Base-by-base conservation (phyloP, 2,113 vertebrate genomes). In the Scalopus aquaticus region DNA sequence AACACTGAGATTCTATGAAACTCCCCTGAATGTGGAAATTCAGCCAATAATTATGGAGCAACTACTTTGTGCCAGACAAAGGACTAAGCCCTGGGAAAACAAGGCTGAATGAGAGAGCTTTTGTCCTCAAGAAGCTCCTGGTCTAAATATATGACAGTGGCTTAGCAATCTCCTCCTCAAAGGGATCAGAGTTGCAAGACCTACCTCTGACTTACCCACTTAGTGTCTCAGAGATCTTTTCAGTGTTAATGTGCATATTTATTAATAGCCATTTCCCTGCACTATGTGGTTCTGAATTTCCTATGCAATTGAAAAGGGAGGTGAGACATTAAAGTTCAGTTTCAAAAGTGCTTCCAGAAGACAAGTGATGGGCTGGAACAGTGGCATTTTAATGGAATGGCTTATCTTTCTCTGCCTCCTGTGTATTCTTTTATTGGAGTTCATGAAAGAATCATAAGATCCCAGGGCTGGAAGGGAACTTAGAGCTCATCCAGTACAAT, bases 381-480 rank as follows among this genome's bases (percentile, higher is more conserved):
- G 88, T 88, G 62, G 81, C 64, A 54, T 95, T 94, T 95, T 90
- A 93, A 94, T 92, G 26, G 5, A 81, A 39, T 85, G 56, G n/a
- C 60, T 95, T 92, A 78, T 95, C 88, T 95, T 95, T 92, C 85
- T 78, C 58, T 84, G 76, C 92, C 90, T 92, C 84, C 90, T 86
- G 64, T 85, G 74, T 76, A 88, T 87, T 46, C 32, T 92, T 94
- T 93, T 73, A 93, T 64, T 93, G 89, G 91, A 51, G 73, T 86
- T 95, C 88, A 96, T 88, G 62, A 95, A 96, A 97, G 67, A 96
- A 95, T 85, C 95, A 64, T 85, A 85, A 78, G 49, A 54, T 85
- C 16, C 51, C 35, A 22, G 54, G 54, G 81, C 94, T 90, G 32
- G 56, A 51, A 92, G 88, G 60, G 69, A 92, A 87, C 67, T 83